phyloP scores from a whole-genome alignment of 2,888 invertebrate genomes.

The Cryptocheilus praepositus region DNA sequence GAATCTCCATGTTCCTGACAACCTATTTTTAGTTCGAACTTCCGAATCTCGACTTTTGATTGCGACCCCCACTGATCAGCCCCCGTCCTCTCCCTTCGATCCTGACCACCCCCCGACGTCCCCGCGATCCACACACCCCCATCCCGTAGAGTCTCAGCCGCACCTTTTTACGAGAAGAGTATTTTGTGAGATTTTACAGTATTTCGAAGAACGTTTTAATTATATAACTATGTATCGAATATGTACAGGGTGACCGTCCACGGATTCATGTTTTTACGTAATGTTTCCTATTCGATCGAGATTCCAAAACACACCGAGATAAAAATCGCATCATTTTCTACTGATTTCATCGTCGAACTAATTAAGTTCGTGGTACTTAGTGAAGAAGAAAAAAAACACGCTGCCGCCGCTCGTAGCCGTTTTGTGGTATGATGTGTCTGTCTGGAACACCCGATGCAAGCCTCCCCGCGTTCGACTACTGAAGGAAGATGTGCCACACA shows the following conservation, averaged over 20 bases:
- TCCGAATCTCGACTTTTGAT: constrained; percentile 53
- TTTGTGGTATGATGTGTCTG: not conserved
- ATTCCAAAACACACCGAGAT: constrained; percentile 35
- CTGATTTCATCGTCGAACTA: constrained; percentile 34
- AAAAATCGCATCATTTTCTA: constrained; percentile 22
- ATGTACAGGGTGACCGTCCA: constrained; percentile 71
- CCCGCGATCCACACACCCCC: constrained; percentile 26
- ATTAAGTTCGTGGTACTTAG: constrained; percentile 13
- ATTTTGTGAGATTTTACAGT: constrained; percentile 75
- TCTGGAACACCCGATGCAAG: too few species aligned
- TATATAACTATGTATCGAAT: constrained; percentile 70
- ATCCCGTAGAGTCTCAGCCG: constrained; percentile 57
- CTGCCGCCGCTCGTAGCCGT: constrained; percentile 5
- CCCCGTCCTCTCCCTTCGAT: not conserved
- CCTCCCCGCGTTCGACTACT: not conserved
- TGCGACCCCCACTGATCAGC: constrained; percentile 18
- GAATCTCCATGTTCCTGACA: constrained; percentile 35
- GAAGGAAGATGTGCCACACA: constrained; percentile 6
- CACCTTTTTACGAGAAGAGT: constrained; percentile 68
- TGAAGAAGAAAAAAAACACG: not conserved
- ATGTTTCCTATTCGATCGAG: constrained; percentile 48
- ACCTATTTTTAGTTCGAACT: constrained; percentile 32
- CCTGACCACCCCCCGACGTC: constrained; percentile 1
- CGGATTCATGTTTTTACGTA: constrained; percentile 63
- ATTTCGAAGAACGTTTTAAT: constrained; percentile 73